These are phyloP conservation scores for Ochotona curzoniae DNA, from an alignment of 2,113 vertebrate genomes.

Conservation along the genomic window DNA sequence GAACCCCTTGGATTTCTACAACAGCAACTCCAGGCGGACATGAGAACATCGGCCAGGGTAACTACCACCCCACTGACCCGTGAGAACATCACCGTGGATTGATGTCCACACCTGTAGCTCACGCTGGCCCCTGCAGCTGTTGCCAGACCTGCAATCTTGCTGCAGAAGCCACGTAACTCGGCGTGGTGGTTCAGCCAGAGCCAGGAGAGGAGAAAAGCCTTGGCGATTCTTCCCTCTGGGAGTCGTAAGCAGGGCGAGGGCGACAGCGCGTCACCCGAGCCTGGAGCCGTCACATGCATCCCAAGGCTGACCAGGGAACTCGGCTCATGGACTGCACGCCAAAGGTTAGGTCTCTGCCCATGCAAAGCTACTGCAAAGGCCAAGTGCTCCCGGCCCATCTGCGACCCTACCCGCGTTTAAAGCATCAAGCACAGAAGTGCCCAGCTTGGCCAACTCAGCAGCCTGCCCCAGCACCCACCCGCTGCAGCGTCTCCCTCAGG, in stretches of 20 bases:
- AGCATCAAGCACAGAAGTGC: background rate
- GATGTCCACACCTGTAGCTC: background rate
- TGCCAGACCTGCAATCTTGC: slow-evolving; percentile 16
- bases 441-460: background rate
- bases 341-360: background rate
- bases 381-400: background rate
- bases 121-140: background rate
- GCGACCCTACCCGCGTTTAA: background rate
- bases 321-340: background rate
- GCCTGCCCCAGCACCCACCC: background rate
- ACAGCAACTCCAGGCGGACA: background rate
- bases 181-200: background rate
- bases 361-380: background rate
- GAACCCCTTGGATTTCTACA: background rate
- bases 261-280: background rate
- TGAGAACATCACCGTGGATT: background rate
- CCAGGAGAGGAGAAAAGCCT: background rate
- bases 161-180: background rate
- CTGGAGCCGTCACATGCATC: background rate
- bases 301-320: background rate
- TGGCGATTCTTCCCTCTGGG: background rate
- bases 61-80: background rate
- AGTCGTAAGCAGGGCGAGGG: background rate
- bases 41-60: background rate
- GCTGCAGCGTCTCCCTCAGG: too few relatives aligned